phyloP scores from a whole-genome alignment of 2,113 vertebrate genomes.

The Oreochromis niloticus region DNA sequence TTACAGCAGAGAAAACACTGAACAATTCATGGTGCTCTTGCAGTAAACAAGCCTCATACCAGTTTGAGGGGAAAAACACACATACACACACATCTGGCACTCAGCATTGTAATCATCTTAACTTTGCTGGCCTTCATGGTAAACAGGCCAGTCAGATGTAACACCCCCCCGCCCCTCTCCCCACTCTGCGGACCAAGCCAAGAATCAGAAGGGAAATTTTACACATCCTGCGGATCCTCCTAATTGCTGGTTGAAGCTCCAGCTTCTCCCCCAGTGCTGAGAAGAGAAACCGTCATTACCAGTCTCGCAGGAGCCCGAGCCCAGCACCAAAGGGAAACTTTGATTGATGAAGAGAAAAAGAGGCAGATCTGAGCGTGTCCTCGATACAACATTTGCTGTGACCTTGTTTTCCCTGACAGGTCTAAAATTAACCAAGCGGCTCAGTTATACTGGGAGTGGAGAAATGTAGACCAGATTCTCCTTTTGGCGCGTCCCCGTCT shows the following conservation, averaged over 20 bases:
- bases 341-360: constrained; percentile 70
- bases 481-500: constrained; percentile 59
- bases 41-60: constrained; percentile 21
- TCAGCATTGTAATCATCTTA: constrained; percentile 53
- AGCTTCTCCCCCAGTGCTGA: constrained; percentile 74
- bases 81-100: constrained; percentile 33
- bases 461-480: constrained; percentile 69
- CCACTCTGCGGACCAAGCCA: constrained; percentile 26
- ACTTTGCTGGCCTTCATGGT: constrained; percentile 38
- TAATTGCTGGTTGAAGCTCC: constrained; percentile 69
- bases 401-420: constrained; percentile 69
- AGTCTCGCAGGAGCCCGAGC: constrained; percentile 61
- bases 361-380: constrained; percentile 66
- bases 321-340: constrained; percentile 64
- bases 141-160: constrained; percentile 47
- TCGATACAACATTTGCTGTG: constrained; percentile 68
- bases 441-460: constrained; percentile 63
- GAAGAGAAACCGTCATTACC: constrained; percentile 74
- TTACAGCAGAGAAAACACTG: neutral
- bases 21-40: neutral
- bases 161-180: neutral
- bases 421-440: constrained; percentile 68
- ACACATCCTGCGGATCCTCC: constrained; percentile 67
- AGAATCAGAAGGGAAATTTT: constrained; percentile 62
- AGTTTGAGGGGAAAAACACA: neutral